Conservation (phyloP, 2,888 invertebrate genomes). For the Oasisia sp. region DNA sequence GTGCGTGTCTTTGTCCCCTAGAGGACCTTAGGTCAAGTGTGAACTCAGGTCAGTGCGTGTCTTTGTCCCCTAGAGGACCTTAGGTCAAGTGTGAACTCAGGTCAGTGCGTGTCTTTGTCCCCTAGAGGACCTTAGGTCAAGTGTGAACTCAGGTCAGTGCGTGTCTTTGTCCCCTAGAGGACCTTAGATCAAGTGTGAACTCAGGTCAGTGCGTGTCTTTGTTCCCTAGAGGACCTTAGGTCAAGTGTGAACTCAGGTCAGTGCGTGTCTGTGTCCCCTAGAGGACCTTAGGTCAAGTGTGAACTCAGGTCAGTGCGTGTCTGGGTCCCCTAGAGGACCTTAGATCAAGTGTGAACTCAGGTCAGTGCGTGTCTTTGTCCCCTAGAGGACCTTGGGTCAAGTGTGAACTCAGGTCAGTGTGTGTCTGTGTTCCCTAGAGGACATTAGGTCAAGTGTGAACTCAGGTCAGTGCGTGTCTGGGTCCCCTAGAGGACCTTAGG, state of each 20-base stretch:
- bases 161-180: not conserved
- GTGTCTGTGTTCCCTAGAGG: not conserved
- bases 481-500: no score
- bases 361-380: conserved; percentile 48
- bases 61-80: not conserved
- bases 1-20: conserved; percentile 18
- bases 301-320: conserved; percentile 75
- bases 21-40: conserved; percentile 80
- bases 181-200: conserved; percentile 88
- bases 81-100: conserved; percentile 93
- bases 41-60: conserved; percentile 75
- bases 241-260: conserved; percentile 91
- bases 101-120: conserved; percentile 49
- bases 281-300: conserved; percentile 75
- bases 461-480: conserved; percentile 68
- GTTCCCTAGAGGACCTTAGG: conserved; percentile 58
- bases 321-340: no score
- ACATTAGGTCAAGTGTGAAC: conserved; percentile 82
- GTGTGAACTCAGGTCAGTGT: conserved; percentile 83
- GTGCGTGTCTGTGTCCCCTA: conserved; percentile 17
- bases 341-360: conserved; percentile 87
- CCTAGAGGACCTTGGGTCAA: conserved; percentile 68
- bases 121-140: conserved; percentile 74
- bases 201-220: conserved; percentile 69
- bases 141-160: conserved; percentile 83